Evolutionary conservation across 2,888 invertebrate genomes (phyloP).

Genomic region (Eupithecia abbreviata): DNA sequence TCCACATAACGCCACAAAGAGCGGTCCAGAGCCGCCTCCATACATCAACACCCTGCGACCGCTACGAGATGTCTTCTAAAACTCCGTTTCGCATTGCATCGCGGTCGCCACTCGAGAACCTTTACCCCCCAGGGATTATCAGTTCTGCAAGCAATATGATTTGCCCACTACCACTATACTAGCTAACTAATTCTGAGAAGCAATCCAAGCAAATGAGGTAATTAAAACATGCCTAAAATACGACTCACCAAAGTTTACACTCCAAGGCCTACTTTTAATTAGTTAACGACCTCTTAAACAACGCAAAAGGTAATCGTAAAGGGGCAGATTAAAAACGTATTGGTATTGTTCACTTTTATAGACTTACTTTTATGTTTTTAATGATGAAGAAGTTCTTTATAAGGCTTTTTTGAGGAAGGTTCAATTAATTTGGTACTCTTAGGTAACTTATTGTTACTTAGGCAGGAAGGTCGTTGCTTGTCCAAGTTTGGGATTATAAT

Average conservation of each 20-base stretch:
- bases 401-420: neutral
- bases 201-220: constrained; percentile 3
- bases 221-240: constrained; percentile 30
- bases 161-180: too few relatives aligned
- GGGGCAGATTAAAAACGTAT: constrained; percentile 40
- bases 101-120: too few relatives aligned
- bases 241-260: constrained; percentile 38
- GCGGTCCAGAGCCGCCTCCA: too few relatives aligned
- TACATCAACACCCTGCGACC: too few relatives aligned
- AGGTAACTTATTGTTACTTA: neutral
- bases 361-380: constrained; percentile 13
- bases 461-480: neutral
- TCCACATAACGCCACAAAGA: too few relatives aligned
- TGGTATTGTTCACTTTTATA: constrained; percentile 13
- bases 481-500: neutral
- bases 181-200: neutral
- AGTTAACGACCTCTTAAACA: constrained; percentile 46
- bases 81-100: too few relatives aligned
- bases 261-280: constrained; percentile 46
- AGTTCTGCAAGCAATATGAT: too few relatives aligned
- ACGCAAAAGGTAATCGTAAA: constrained; percentile 40
- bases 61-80: too few relatives aligned
- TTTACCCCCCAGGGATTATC: too few relatives aligned
- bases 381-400: neutral
- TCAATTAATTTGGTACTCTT: neutral